phyloP scores from a whole-genome alignment of 92 coral and sea anemone species.

The Bergia sp. region DNA sequence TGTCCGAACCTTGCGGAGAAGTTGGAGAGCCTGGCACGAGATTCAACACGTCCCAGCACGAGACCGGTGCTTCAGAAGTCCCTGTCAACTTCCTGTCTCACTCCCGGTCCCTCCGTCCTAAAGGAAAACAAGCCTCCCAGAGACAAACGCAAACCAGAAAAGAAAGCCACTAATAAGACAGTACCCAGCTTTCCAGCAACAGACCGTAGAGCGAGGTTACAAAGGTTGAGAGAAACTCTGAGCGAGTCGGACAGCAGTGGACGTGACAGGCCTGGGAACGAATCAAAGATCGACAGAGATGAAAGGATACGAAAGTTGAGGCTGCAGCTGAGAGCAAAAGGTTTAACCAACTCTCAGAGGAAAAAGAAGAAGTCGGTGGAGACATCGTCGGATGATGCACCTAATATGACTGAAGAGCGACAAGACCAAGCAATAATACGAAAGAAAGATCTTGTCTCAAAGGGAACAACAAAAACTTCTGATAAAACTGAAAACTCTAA shows the following conservation, averaged over 20 bases:
- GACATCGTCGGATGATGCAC: not conserved
- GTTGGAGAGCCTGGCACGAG: constrained; percentile 15
- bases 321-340: constrained; percentile 29
- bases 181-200: not conserved
- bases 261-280: not conserved
- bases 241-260: constrained; percentile 25
- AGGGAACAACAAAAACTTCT: not conserved
- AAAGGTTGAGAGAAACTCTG: constrained; percentile 33
- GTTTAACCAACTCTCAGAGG: constrained; percentile 35
- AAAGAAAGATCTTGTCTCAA: not conserved
- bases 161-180: not conserved
- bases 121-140: constrained; percentile 31
- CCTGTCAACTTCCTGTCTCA: constrained; percentile 33
- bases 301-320: constrained; percentile 38
- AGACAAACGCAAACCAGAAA: not conserved
- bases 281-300: constrained; percentile 20
- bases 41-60: not conserved
- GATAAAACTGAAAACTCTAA: not conserved
- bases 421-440: not conserved
- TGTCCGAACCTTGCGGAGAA: constrained; percentile 36
- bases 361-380: not conserved
- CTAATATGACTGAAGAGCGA: not conserved
- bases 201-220: constrained; percentile 35
- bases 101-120: constrained; percentile 36
- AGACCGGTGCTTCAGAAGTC: constrained; percentile 33